Conservation (phyloP, 2,888 invertebrate genomes). For the Synergus itoensis region DNA sequence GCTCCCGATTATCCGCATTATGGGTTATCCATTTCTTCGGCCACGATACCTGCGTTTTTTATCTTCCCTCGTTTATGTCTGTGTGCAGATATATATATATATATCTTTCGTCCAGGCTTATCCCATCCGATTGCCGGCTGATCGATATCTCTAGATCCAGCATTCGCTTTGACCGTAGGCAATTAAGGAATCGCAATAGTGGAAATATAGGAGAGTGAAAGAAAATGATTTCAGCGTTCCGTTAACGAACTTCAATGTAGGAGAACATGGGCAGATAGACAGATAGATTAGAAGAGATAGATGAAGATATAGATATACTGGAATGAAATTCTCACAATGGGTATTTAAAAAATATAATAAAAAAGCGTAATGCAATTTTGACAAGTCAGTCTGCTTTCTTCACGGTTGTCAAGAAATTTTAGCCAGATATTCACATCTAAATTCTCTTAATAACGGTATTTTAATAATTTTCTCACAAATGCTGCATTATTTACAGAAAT, state of each 20-base stretch:
- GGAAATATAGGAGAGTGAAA: slow-evolving; percentile 25
- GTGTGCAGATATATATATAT: not conserved
- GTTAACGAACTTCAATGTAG: slow-evolving; percentile 21
- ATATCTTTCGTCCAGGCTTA: slow-evolving; percentile 34
- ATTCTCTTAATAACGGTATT: too few relatives aligned
- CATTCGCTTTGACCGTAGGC: slow-evolving; percentile 52
- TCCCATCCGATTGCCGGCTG: slow-evolving; percentile 53
- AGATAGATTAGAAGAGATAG: slow-evolving; percentile 49
- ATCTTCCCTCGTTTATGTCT: not conserved
- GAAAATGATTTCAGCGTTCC: slow-evolving; percentile 29
- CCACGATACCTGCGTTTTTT: slow-evolving; percentile 19
- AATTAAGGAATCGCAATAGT: slow-evolving; percentile 54
- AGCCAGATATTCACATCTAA: too few relatives aligned
- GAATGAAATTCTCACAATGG: not conserved
- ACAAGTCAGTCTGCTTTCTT: too few relatives aligned
- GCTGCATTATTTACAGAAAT: too few relatives aligned
- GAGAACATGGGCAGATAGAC: slow-evolving; percentile 43
- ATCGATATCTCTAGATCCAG: slow-evolving; percentile 54
- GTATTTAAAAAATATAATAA: not conserved
- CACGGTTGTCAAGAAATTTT: too few relatives aligned
- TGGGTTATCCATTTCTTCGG: slow-evolving; percentile 34
- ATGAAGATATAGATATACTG: not conserved
- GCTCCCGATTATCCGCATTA: slow-evolving; percentile 37
- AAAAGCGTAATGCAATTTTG: not conserved
- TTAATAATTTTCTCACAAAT: too few relatives aligned